Base-by-base conservation (phyloP, 2,113 vertebrate species). In the Notothenia rossii region DNA sequence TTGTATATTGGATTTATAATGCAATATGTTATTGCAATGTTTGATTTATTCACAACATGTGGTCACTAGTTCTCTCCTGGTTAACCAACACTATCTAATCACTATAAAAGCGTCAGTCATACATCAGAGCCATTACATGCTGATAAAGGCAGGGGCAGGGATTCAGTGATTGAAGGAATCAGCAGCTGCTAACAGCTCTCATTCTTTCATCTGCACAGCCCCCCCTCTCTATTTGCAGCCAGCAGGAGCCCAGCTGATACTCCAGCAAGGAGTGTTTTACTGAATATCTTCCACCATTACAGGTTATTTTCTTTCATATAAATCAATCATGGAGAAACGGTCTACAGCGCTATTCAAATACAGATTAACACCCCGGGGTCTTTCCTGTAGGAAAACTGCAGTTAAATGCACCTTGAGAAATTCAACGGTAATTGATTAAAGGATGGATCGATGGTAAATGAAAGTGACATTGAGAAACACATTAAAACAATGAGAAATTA, bases 211-310 rank as follows among this genome's bases (percentile, higher is more conserved):
- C 82, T 55, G 13, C 75, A 18, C 58, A 3, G n/a, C 66, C 70
- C 85, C 86, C 73, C 86, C 88, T 76, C 68, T 73, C 81, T 86
- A 85, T 90, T 82, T 89, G 79, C 70, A 71, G 62, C 91, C 91
- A 77, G 88, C 89, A 84, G 91, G 90, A 80, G 85, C 49, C 8
- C 54, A 77, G 67, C 49, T 43, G 74, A 46, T 25, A 36, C 55
- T 53, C 46, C 29, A 12, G 36, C 64, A 7, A 6, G 61, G 36
- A 6, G 20, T 11, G 0, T 33, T 9, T 7, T 1, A 40, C 14
- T 1, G 15, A 29, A 5, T 62, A 56, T 62, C 7, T 46, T 3
- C 46, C 29, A 49, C 10, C 40, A 10, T 51, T 25, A n/a, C 14
- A 70, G 20, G 14, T 46, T 2, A 22, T 40, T 17, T 20, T 51